These are phyloP conservation scores for Pogonophryne albipinna DNA, from an alignment of 2,797 vertebrate species.

Conservation along the genomic window DNA sequence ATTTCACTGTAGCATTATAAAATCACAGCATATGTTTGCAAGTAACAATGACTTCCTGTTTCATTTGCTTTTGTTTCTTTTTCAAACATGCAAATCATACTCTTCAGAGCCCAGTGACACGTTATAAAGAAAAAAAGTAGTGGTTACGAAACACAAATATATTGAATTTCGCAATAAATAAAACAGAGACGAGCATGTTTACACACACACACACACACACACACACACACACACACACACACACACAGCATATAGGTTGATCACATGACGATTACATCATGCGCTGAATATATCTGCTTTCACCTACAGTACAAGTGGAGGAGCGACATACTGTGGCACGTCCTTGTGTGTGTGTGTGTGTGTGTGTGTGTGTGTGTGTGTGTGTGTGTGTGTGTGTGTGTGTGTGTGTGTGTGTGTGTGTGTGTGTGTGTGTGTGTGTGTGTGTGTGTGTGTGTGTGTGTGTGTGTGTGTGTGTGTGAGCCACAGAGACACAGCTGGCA, in stretches of 20 bases:
- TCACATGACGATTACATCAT: constrained; percentile 32
- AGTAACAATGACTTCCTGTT: not conserved
- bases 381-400: constrained; percentile 25
- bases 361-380: constrained; percentile 22
- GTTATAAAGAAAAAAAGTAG: not conserved
- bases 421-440: constrained; percentile 10
- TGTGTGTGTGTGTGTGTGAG: constrained; percentile 24
- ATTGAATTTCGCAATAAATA: not conserved
- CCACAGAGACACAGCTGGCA: constrained; percentile 72
- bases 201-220: not conserved
- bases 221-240: constrained; percentile 19
- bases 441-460: constrained; percentile 21
- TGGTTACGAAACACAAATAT: not conserved
- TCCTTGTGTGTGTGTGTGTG: constrained; percentile 1
- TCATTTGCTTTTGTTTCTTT: too few species aligned
- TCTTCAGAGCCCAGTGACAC: too few species aligned
- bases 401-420: constrained; percentile 1
- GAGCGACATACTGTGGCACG: constrained; percentile 9
- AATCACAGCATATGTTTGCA: not conserved
- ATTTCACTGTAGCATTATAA: not conserved
- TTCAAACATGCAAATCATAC: not conserved
- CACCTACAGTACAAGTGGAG: constrained; percentile 46
- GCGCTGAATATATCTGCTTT: constrained; percentile 33
- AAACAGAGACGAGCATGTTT: not conserved
- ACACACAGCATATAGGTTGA: constrained; percentile 2